Evolutionary conservation across 2,797 vertebrate genomes (phyloP), one percentile per base, ranked within the genome.

Genomic region (Ataeniobius toweri): DNA sequence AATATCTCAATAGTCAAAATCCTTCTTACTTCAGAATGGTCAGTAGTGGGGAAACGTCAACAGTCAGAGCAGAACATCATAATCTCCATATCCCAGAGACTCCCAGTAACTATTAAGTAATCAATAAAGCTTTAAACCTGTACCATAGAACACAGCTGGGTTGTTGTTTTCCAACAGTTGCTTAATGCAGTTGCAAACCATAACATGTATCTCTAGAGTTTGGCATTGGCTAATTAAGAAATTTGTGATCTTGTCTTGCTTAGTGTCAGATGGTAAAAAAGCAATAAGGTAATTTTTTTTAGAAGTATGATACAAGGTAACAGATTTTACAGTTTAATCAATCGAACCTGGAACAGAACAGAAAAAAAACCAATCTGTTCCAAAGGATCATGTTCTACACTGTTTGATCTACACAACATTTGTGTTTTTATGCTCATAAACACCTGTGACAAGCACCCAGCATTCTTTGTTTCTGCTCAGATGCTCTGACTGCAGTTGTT

Each of bases 401-500:
- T 61, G 5, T 65, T 39, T 9, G 5, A 18, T 39, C 56, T 71
- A 1, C 48, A 6, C 22, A 68, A 48, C 13, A n/a, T 73, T 70
- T 63, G 18, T 55, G 13, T 78, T 74, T 22, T 63, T 58, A 82
- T 76, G 46, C 55, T 70, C 22, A 31, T 67, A 44, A 81, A 85
- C 14, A 70, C 26, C 24, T 83, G 73, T 75, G 76, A 83, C 77
- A 69, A 72, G 10, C 80, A 76, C 75, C 59, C 61, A 74, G 76
- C 3, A 1, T 71, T 74, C 31, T 83, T 41, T 46, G 36, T 84
- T 78, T 8, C 76, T 77, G 73, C 81, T 78, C 1, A 48, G 73
- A 61, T 83, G 76, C 24, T 82, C 67, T 77, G 71, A 75, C 22
- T 44, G 82, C 82, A 77, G 56, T 83, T 84, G 80, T 80, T 76